Conservation (phyloP, 2,113 vertebrate species). For the Globicephala melas region DNA sequence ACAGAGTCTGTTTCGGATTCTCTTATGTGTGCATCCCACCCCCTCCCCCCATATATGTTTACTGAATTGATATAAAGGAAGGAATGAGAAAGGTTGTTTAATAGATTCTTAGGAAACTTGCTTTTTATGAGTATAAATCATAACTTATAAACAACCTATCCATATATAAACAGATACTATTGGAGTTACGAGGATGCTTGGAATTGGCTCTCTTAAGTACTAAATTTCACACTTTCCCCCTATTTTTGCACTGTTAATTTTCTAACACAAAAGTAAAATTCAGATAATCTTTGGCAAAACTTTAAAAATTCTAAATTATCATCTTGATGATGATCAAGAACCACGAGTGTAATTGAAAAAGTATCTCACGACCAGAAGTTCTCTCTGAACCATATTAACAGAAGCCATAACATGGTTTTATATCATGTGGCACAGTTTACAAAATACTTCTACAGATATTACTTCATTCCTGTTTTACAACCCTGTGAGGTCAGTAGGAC, state of each 20-base stretch:
- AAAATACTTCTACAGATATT: constrained; percentile 1
- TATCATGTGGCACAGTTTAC: background rate
- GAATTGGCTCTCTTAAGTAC: background rate
- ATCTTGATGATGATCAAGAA: background rate
- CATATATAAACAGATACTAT: background rate
- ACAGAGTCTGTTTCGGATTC: background rate
- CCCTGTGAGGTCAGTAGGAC: background rate
- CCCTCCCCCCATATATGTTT: background rate
- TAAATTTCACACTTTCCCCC: background rate
- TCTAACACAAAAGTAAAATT: constrained; percentile 5
- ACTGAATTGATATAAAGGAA: background rate
- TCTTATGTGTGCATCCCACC: background rate
- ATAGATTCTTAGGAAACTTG: background rate
- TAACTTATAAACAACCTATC: background rate
- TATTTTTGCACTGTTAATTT: background rate
- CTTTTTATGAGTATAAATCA: background rate
- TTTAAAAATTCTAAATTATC: background rate
- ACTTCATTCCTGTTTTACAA: constrained; percentile 33
- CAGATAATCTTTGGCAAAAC: background rate
- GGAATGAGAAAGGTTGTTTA: background rate
- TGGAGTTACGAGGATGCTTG: background rate
- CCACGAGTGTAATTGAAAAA: background rate
- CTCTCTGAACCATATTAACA: background rate
- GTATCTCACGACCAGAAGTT: background rate
- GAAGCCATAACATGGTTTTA: background rate